phyloP scores from a whole-genome alignment of 2,888 invertebrate genomes.

The Pedicia rivosa region DNA sequence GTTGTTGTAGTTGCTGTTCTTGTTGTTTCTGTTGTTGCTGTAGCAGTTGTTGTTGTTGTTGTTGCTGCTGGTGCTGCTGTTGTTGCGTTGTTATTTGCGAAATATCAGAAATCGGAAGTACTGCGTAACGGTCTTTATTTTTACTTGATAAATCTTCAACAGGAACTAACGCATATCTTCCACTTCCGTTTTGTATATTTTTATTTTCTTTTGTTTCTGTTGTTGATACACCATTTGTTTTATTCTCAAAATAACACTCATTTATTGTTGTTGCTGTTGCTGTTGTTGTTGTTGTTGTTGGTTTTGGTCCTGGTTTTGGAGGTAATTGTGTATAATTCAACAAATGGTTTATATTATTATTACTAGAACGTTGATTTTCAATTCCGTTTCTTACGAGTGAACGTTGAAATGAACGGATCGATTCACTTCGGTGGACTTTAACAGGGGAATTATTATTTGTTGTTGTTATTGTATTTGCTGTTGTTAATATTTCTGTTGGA shows the following conservation, averaged over 20 bases:
- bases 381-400: constrained; percentile 5
- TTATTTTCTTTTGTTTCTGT: constrained; percentile 9
- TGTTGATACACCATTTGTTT: not conserved
- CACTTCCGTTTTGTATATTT: constrained; percentile 28
- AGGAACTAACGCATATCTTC: constrained; percentile 36
- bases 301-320: constrained; percentile 17
- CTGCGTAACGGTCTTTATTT: constrained; percentile 23
- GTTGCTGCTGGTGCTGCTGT: constrained; percentile 27
- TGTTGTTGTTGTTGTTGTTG: too few relatives aligned
- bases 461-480: not conserved
- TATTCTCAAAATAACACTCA: not conserved
- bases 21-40: too few relatives aligned
- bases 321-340: constrained; percentile 11
- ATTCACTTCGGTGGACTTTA: constrained; percentile 33
- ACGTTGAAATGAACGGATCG: constrained; percentile 25
- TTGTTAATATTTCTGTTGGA: too few relatives aligned
- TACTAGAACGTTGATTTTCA: constrained; percentile 9
- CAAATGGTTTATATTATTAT: constrained; percentile 1
- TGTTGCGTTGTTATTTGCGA: constrained; percentile 15
- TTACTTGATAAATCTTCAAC: constrained; percentile 25
- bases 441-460: constrained; percentile 27
- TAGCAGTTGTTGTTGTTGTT: constrained; percentile 14
- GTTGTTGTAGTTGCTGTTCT: too few relatives aligned
- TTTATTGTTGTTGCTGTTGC: constrained; percentile 7
- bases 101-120: constrained; percentile 23